A percentile compares a stretch with the other conserved stretches of the same genome.
Evolutionary conservation across 2,797 vertebrate species (phyloP).

Genomic region (Leptatherina wallacei): DNA sequence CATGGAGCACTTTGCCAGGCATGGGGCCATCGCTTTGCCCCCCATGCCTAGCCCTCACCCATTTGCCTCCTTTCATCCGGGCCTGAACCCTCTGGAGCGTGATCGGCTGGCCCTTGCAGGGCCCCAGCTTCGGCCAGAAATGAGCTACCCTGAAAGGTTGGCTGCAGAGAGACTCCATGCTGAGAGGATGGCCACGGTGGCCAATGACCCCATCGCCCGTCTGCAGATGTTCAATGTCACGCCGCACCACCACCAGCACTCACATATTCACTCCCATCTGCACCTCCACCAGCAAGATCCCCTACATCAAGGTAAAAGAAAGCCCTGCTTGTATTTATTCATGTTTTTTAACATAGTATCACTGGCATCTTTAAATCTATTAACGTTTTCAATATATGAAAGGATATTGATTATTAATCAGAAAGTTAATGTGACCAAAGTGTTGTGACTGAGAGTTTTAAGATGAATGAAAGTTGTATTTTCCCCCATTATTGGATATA

Average conservation of each 20-base stretch:
- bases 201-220: slow-evolving; percentile 95
- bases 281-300: slow-evolving; percentile 99
- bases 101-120: slow-evolving; percentile 95
- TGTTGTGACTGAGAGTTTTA: no score
- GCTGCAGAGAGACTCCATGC: slow-evolving; percentile 96
- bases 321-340: slow-evolving; percentile 37
- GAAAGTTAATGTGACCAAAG: no score
- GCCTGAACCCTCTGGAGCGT: slow-evolving; percentile 94
- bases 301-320: slow-evolving; percentile 93
- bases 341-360: neutral
- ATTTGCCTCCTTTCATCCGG: slow-evolving; percentile 95
- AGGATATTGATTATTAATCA: no score
- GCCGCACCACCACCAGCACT: slow-evolving; percentile 98
- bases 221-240: slow-evolving; percentile 99
- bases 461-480: no score
- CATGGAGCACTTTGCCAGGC: slow-evolving; percentile 99
- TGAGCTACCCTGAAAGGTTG: slow-evolving; percentile 96
- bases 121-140: slow-evolving; percentile 94
- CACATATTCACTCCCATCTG: slow-evolving; percentile 98
- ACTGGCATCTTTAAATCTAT: neutral
- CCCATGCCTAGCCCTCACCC: slow-evolving; percentile 93
- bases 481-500: neutral
- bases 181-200: slow-evolving; percentile 95
- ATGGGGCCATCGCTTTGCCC: slow-evolving; percentile 93
- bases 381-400: no score